A percentile compares a stretch with the other conserved stretches of the same genome.
Conservation (phyloP, 2,113 vertebrate species). For the Bombycilla garrulus region DNA sequence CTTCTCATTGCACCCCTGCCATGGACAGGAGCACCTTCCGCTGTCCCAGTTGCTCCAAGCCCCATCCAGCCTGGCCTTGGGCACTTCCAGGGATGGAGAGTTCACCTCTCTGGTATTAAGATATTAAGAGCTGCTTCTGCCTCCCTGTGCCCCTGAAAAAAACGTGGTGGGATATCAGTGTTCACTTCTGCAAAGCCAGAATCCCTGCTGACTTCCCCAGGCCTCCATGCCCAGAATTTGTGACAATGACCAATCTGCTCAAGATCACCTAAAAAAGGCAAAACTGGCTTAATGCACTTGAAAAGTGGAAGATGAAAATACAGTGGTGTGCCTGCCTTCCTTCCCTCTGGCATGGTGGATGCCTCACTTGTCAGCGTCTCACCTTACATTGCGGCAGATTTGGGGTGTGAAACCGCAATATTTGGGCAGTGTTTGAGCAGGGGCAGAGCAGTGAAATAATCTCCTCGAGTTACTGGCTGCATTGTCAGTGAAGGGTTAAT, state of each 20-base stretch:
- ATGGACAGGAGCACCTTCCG: not conserved
- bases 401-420: not conserved
- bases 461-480: not conserved
- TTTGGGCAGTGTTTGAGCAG: not conserved
- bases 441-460: not conserved
- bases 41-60: not conserved
- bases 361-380: not conserved
- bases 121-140: not conserved
- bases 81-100: not conserved
- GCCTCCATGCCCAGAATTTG: fast-evolving
- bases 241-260: not conserved
- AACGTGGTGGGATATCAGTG: not conserved
- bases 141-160: not conserved
- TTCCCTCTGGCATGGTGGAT: not conserved
- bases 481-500: not conserved
- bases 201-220: not conserved
- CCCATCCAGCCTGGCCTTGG: not conserved
- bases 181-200: not conserved
- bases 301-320: not conserved
- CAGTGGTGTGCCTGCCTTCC: not conserved
- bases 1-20: not conserved
- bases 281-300: not conserved
- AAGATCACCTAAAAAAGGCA: not conserved
- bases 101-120: not conserved
- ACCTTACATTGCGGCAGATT: not conserved